Conservation (phyloP, 2,797 vertebrate species). For the Alauda arvensis region DNA sequence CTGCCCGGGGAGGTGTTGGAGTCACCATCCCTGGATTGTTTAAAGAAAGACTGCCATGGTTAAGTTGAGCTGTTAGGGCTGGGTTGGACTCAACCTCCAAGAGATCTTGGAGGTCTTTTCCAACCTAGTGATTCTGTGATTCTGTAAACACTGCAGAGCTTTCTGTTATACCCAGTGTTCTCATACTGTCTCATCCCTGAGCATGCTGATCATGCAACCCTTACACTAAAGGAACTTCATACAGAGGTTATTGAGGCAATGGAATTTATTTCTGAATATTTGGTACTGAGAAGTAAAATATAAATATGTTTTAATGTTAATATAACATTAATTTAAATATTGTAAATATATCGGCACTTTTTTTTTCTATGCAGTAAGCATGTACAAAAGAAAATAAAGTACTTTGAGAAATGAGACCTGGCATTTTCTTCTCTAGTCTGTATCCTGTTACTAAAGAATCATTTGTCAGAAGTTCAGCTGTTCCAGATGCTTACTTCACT, state of each 20-base stretch:
- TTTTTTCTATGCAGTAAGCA: not conserved
- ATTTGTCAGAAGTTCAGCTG: not conserved
- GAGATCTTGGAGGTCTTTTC: too few species aligned
- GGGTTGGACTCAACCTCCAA: too few species aligned
- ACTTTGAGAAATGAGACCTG: not conserved
- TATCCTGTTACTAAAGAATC: not conserved
- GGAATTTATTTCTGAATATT: not conserved
- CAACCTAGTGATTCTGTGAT: too few species aligned
- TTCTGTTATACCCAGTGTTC: not conserved
- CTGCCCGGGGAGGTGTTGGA: too few species aligned
- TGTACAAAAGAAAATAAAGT: conserved; percentile 46
- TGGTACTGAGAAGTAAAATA: conserved; percentile 26
- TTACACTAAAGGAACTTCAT: not conserved
- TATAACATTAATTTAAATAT: conserved; percentile 19
- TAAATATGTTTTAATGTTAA: not conserved
- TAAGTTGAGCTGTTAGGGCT: too few species aligned
- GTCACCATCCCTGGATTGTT: too few species aligned
- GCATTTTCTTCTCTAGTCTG: not conserved
- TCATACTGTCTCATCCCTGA: not conserved
- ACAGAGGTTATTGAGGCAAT: not conserved
- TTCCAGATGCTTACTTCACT: not conserved
- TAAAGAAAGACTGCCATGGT: too few species aligned
- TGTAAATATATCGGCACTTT: not conserved
- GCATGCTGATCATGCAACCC: not conserved
- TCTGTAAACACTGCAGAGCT: not conserved